Evolutionary conservation across 2,113 vertebrate species (phyloP), one percentile per base, ranked within the genome.

Genomic region (Grantiella picta): DNA sequence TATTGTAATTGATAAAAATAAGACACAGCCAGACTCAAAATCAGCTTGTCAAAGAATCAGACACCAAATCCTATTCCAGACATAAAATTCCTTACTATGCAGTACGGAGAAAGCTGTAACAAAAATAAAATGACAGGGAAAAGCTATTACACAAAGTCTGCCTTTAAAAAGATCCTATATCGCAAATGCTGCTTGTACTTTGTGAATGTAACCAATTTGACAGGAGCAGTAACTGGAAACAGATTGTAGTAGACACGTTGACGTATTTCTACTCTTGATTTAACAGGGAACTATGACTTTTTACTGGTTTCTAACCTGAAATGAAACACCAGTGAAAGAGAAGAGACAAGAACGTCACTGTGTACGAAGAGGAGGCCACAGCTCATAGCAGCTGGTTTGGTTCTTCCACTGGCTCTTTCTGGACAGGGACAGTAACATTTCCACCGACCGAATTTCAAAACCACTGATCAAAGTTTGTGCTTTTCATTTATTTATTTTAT

Each of bases 191-290:
- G 23, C 78, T 84, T 66, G 64, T 78, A 44, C 52, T 56, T 31
- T n/a, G n/a, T 44, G 45, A 89, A 92, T 23, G 17, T 53, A 89
- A 83, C 86, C 50, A 20, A 80, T 83, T 36, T 94, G 93, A 95
- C 91, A 86, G 80, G 33, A 91, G 72, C 83, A 89, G 72, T 40
- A 83, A 94, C 36, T 83, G 89, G 83, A 83, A 95, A 88, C 86
- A 95, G 91, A 86, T 33, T 89, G 76, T 36, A 86, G 83, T 33
- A 77, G 93, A 69, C 94, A 92, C 3, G 0, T 2, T 80, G 91
- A 91, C 3, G 2, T 83, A 66, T 61, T 94, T 70, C 63, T 65
- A 40, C 54, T 86, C 91, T n/a, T 81, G 68, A 86, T 95, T 95
- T 89, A 96, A 70, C 80, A 92, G 36, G 28, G 49, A 86, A 83